Conservation (phyloP, 2,797 vertebrate genomes). For the Melopsittacus undulatus region DNA sequence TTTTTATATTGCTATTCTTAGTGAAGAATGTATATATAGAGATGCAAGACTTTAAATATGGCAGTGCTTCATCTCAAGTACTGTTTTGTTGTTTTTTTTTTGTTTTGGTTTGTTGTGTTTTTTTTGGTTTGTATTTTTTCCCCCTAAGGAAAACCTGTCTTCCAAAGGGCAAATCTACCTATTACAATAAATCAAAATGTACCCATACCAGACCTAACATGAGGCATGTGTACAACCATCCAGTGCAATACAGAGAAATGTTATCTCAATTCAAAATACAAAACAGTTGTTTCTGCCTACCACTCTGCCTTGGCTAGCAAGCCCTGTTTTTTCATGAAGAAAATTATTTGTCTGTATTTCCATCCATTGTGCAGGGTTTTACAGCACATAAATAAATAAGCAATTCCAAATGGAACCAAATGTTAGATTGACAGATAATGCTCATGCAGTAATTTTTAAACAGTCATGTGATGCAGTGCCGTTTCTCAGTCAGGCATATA, state of each 20-base stretch:
- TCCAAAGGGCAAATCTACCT: background rate
- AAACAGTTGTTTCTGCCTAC: background rate
- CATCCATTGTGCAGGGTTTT: background rate
- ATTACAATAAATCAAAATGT: background rate
- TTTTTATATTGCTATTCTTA: background rate
- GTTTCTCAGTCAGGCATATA: background rate
- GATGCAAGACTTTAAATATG: background rate
- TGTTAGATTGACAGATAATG: background rate
- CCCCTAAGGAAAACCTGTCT: background rate
- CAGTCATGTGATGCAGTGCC: background rate
- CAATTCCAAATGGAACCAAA: background rate
- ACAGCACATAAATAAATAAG: background rate
- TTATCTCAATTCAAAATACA: background rate
- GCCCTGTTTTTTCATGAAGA: background rate
- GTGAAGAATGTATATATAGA: background rate
- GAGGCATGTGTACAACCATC: background rate
- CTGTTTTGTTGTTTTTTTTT: background rate
- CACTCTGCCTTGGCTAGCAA: rapidly evolving
- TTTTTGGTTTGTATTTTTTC: background rate
- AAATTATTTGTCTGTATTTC: background rate
- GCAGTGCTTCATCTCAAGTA: background rate
- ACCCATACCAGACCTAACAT: background rate
- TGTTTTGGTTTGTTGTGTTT: background rate
- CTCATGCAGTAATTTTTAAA: background rate
- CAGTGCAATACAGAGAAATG: background rate